A percentile compares a stretch with the other conserved stretches of the same genome.
Evolutionary conservation across 2,888 invertebrate species (phyloP).

Genomic region (Hypomecis punctinalis): DNA sequence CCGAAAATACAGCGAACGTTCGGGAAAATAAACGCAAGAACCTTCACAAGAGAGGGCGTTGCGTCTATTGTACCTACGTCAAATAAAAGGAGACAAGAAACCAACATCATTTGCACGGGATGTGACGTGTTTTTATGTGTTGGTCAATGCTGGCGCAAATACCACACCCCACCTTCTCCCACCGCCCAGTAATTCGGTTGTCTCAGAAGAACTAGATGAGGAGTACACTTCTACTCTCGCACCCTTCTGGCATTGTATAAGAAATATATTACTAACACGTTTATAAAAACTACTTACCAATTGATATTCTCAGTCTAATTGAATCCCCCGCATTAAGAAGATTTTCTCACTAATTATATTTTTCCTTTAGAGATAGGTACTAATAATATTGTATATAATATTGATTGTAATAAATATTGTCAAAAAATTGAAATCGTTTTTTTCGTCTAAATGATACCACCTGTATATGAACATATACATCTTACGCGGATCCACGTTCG

Average conservation of each 20-base stretch:
- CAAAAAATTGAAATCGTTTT: conserved; percentile 6
- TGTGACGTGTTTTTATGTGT: conserved; percentile 23
- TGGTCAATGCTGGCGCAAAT: conserved; percentile 27
- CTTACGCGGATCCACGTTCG: conserved; percentile 27
- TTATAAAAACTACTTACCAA: conserved; percentile 8
- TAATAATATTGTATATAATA: conserved; percentile 10
- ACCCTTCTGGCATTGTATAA: conserved; percentile 6
- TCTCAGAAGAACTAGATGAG: conserved; percentile 3
- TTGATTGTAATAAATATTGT: neutral
- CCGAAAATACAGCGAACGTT: conserved; percentile 3
- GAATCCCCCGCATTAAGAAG: conserved; percentile 3
- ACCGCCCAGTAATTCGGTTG: conserved; percentile 6
- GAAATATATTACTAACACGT: conserved; percentile 7
- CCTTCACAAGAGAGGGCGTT: conserved; percentile 22
- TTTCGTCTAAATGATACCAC: conserved; percentile 13
- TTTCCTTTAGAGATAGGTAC: conserved; percentile 9
- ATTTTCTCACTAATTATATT: conserved; percentile 1
- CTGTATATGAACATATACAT: conserved; percentile 14
- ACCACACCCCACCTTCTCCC: conserved; percentile 20
- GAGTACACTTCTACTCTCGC: neutral
- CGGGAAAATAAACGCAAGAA: conserved; percentile 21
- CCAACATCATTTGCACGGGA: conserved; percentile 18
- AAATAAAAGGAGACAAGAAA: conserved; percentile 11
- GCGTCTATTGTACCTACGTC: conserved; percentile 26
- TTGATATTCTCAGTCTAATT: conserved; percentile 1